Base-by-base conservation (phyloP, 2,797 vertebrate genomes). In the Falco berigora region DNA sequence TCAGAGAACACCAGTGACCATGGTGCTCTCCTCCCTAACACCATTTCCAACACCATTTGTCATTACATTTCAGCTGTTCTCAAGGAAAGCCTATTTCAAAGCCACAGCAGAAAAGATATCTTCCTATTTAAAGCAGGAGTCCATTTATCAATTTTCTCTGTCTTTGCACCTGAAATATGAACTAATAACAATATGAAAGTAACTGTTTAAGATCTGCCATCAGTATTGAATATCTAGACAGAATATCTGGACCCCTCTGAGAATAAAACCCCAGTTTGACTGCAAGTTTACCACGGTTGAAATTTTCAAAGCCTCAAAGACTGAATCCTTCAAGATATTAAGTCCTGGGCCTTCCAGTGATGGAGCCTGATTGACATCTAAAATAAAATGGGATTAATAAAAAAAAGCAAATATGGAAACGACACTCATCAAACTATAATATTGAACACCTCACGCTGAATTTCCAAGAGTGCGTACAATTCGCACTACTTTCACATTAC, bases 61-160 rank as follows among this genome's bases (percentile, higher is more conserved):
- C 19, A 58, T 8, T 58, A 96, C 55, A 94, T 67, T 96, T 92
- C 80, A 94, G 42, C 94, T 96, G 81, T 85, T 97, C 86, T 86
- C 66, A 86, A 88, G 71, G 83, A 96, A 96, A 93, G 58, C 61
- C 75, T 94, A 56, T 94, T 96, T 94, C 88, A 97, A 97, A 95
- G 90, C 62, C 69, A 95, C 63, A 95, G 75, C 90, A 83, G 94
- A 95, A 95, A 96, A 96, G 64, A 53, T 79, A 93, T 71, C 53
- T 88, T 97, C 91, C 91, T 96, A 44, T 96, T 97, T 96, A 95
- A 74, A 94, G 67, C 12, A 96, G 86, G 91, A 97, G 74, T 58
- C 62, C 53, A 46, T 61, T 96, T 88, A 94, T 68, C 82, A 96
- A 46, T 86, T 89, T 96, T 95, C 75, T 82, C 72, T 79, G 30